Evolutionary conservation across 1,140 invertebrate genomes (phyloP).

Genomic region (Drosophila baimaii): DNA sequence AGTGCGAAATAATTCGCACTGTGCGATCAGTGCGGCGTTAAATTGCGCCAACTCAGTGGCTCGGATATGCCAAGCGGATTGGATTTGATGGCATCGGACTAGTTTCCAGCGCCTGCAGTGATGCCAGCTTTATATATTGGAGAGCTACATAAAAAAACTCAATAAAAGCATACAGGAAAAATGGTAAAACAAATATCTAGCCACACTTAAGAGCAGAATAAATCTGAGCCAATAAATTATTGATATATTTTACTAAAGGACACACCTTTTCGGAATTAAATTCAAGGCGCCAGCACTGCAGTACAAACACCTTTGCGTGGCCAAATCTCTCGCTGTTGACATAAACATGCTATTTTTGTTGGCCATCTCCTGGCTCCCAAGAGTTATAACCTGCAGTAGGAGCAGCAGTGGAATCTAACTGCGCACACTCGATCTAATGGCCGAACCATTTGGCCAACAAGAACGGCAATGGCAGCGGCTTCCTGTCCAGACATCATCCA

Average conservation of each 20-base stretch:
- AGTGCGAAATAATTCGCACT: constrained; percentile 76
- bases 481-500: constrained; percentile 42
- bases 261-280: background rate
- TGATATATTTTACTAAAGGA: background rate
- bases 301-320: constrained; percentile 36
- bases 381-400: constrained; percentile 34
- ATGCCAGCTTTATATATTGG: background rate
- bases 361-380: constrained; percentile 22
- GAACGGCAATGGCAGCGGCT: constrained; percentile 44
- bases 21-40: constrained; percentile 64
- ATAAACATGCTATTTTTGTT: constrained; percentile 55
- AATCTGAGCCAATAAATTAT: background rate
- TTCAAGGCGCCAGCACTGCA: background rate
- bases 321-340: constrained; percentile 46
- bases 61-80: constrained; percentile 29
- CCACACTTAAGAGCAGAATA: background rate
- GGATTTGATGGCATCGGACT: constrained; percentile 18
- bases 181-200: background rate
- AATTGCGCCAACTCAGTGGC: constrained; percentile 70
- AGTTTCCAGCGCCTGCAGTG: constrained; percentile 1
- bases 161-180: background rate
- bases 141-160: background rate
- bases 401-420: constrained; percentile 37
- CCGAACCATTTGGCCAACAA: constrained; percentile 17
- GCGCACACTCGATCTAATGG: constrained; percentile 58